Base-by-base conservation (phyloP, 2,888 invertebrate genomes). In the Tuberolachnus salignus region DNA sequence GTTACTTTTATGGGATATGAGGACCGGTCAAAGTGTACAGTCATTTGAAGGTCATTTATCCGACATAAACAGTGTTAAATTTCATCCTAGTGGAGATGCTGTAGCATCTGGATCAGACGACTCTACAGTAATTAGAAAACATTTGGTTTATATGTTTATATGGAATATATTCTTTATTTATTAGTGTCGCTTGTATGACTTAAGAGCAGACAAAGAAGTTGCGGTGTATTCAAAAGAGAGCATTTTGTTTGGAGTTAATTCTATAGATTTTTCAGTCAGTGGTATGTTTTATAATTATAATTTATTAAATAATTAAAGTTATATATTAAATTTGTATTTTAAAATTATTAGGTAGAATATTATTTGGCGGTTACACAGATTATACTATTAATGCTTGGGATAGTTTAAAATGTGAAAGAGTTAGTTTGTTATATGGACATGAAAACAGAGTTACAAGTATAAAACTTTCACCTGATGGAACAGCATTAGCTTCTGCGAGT, bases 301-400 rank as follows among this genome's bases (percentile, higher is more conserved):
- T 11, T 46, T 46, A 34, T 61, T 21, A 19, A 44, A 44, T 66
- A 66, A 14, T 59, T 51, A 51, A 51, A 16, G 16, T 14, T 3
- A 34, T 26, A 9, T 14, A 14, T 59, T 34, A 3, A 34, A 59
- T 16, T 26, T n/a, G 34, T 23, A 13, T 21, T 46, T 23, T 55
- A 44, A 9, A 13, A 57, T 57, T 23, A n/a, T 49, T 84, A 92
- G 93, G 95, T 26, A 93, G 99, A 21, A 88, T 99, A 82, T 88
- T 99, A 83, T 98, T 99, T 88, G 97, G 98, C 83, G 99, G 98
- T 80, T 98, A 99, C 88, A 95, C 97, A 86, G 99, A 99, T 88
- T 97, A 98, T 87, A 98, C 97, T 51, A 95, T 98, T 74, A 96
- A 97, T 87, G 94, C 97, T 51, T 99, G 99, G 99, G 99, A 99